Conservation (phyloP, 2,113 vertebrate species). For the Trachemys scripta region DNA sequence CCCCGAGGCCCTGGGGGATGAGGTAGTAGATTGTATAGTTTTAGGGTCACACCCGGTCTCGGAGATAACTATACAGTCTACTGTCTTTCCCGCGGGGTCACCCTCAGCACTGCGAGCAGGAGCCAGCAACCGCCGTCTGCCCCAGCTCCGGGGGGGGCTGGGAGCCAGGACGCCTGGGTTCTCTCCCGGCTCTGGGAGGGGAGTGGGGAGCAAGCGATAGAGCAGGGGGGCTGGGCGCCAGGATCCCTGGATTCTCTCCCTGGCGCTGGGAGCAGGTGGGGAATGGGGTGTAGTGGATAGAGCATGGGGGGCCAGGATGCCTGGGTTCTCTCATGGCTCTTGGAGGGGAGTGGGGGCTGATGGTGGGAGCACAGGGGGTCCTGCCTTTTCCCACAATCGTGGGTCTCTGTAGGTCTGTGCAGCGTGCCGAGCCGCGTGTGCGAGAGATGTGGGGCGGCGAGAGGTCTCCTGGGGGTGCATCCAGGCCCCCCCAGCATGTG, state of each 20-base stretch:
- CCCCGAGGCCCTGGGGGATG: slow-evolving; percentile 86
- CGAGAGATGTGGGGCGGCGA: no score
- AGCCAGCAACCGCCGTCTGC: neutral
- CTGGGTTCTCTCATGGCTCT: neutral
- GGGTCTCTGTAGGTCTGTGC: neutral
- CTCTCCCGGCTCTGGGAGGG: no score
- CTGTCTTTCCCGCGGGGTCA: slow-evolving; percentile 93
- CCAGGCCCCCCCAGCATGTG: no score
- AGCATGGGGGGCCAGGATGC: neutral
- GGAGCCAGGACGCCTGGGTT: neutral
- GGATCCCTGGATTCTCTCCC: no score
- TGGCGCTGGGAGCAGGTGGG: neutral
- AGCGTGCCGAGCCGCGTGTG: no score
- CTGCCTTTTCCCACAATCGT: no score
- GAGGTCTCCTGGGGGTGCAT: no score
- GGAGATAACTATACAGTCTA: slow-evolving; percentile 99
- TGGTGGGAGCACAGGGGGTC: no score
- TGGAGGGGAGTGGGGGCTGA: no score
- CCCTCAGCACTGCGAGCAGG: neutral
- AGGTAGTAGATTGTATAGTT: slow-evolving; percentile 99
- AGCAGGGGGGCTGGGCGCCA: no score
- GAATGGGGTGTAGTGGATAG: no score
- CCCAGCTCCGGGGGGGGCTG: neutral
- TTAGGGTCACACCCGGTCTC: slow-evolving; percentile 98
- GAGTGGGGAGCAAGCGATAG: no score